Evolutionary conservation across 2,888 invertebrate species (phyloP).

Genomic region (Fabriciana adippe): DNA sequence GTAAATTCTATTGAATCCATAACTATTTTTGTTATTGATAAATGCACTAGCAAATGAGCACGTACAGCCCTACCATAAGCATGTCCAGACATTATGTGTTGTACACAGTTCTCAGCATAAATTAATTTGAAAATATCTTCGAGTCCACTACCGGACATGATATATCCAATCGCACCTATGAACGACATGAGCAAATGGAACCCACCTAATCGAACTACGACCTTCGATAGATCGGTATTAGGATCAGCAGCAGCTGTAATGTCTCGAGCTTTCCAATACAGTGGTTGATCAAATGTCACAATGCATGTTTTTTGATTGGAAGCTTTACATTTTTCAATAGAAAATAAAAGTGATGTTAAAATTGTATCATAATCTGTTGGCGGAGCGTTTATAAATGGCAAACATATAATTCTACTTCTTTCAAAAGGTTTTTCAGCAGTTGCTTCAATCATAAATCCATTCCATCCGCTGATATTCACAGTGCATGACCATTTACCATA

Average conservation of each 20-base stretch:
- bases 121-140: slow-evolving; percentile 47
- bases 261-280: slow-evolving; percentile 16
- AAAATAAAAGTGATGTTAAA: slow-evolving; percentile 41
- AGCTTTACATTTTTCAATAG: slow-evolving; percentile 36
- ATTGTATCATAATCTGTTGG: slow-evolving; percentile 46
- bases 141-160: slow-evolving; percentile 60
- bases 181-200: slow-evolving; percentile 53
- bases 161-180: slow-evolving; percentile 52
- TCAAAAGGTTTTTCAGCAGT: slow-evolving; percentile 39
- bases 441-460: slow-evolving; percentile 47
- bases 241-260: slow-evolving; percentile 18
- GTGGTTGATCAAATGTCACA: not conserved
- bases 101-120: slow-evolving; percentile 41
- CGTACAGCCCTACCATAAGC: slow-evolving; percentile 36
- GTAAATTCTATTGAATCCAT: slow-evolving; percentile 32
- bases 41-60: slow-evolving; percentile 27
- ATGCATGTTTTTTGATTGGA: slow-evolving; percentile 18
- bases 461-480: slow-evolving; percentile 44
- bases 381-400: slow-evolving; percentile 49
- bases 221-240: slow-evolving; percentile 18
- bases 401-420: slow-evolving; percentile 40
- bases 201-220: slow-evolving; percentile 37
- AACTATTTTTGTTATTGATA: slow-evolving; percentile 41
- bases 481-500: slow-evolving; percentile 33
- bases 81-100: slow-evolving; percentile 37